A percentile compares a stretch with the other conserved stretches of the same genome.
Evolutionary conservation across 2,888 invertebrate genomes (phyloP).

Genomic region (Lasioglossum morio): DNA sequence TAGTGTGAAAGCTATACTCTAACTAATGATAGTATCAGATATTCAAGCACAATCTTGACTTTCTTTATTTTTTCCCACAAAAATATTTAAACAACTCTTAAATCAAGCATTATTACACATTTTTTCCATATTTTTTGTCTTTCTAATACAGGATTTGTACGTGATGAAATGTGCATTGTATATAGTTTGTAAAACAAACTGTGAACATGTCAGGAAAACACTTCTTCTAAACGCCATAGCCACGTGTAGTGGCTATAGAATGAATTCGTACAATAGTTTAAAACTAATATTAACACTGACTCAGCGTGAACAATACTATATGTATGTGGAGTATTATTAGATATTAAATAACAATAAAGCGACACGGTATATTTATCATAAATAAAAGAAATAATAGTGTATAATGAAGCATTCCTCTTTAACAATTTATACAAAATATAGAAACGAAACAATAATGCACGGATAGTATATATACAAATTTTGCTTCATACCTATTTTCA

Average conservation of each 20-base stretch:
- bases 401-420: slow-evolving; percentile 44
- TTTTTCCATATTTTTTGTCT: slow-evolving; percentile 54
- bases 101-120: slow-evolving; percentile 59
- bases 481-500: slow-evolving; percentile 30
- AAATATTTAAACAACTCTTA: slow-evolving; percentile 64
- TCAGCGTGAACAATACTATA: slow-evolving; percentile 41
- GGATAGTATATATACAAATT: slow-evolving; percentile 50
- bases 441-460: slow-evolving; percentile 50
- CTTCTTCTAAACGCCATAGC: slow-evolving; percentile 36
- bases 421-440: slow-evolving; percentile 58
- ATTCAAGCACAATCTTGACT: slow-evolving; percentile 71
- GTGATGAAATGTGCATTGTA: slow-evolving; percentile 76
- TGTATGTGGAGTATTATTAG: slow-evolving; percentile 33
- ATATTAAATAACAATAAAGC: slow-evolving; percentile 45
- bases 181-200: slow-evolving; percentile 54
- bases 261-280: slow-evolving; percentile 38
- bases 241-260: slow-evolving; percentile 29
- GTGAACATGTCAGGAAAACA: slow-evolving; percentile 42
- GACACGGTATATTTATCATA: slow-evolving; percentile 39
- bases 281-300: slow-evolving; percentile 41
- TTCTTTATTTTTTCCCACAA: slow-evolving; percentile 66
- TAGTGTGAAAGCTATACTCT: slow-evolving; percentile 58
- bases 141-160: slow-evolving; percentile 72
- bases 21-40: slow-evolving; percentile 70
- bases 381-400: slow-evolving; percentile 40